These are phyloP conservation scores for Dinoponera quadriceps DNA, from an alignment of 1,140 invertebrate genomes.

Conservation along the genomic window DNA sequence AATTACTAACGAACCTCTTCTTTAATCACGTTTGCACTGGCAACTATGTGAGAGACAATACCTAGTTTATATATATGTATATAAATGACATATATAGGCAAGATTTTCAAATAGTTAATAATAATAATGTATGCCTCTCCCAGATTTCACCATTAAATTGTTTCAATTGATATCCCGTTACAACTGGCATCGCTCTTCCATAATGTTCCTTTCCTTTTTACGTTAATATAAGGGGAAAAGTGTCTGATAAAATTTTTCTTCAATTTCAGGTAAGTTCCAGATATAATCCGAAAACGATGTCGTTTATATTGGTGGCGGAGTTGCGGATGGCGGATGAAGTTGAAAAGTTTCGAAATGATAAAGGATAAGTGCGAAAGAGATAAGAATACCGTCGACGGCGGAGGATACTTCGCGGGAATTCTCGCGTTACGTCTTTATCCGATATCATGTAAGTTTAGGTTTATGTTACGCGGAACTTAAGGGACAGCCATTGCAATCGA, in stretches of 20 bases:
- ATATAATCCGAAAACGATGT: slow-evolving; percentile 39
- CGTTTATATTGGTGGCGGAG: slow-evolving; percentile 42
- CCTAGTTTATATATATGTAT: too few relatives aligned
- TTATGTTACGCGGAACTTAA: too few relatives aligned
- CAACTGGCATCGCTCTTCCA: too few relatives aligned
- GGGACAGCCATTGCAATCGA: too few relatives aligned
- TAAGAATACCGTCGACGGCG: slow-evolving; percentile 51
- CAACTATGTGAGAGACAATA: too few relatives aligned
- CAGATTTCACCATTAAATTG: too few relatives aligned
- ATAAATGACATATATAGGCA: too few relatives aligned
- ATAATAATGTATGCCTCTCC: too few relatives aligned
- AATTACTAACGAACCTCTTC: too few relatives aligned
- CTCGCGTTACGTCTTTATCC: slow-evolving; percentile 45
- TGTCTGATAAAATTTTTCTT: slow-evolving; percentile 31
- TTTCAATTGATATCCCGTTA: too few relatives aligned
- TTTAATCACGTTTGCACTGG: too few relatives aligned
- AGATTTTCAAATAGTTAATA: too few relatives aligned
- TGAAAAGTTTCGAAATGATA: slow-evolving; percentile 49
- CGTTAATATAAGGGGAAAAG: slow-evolving; percentile 1
- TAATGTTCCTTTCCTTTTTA: not conserved
- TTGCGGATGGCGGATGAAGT: slow-evolving; percentile 29
- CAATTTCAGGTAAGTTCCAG: slow-evolving; percentile 55
- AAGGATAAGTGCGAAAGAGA: slow-evolving; percentile 52
- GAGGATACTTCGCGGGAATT: slow-evolving; percentile 23
- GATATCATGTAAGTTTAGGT: slow-evolving; percentile 47